Evolutionary conservation across 2,888 invertebrate genomes (phyloP), one percentile per base, ranked within the genome.

Genomic region (Meloe dianella): DNA sequence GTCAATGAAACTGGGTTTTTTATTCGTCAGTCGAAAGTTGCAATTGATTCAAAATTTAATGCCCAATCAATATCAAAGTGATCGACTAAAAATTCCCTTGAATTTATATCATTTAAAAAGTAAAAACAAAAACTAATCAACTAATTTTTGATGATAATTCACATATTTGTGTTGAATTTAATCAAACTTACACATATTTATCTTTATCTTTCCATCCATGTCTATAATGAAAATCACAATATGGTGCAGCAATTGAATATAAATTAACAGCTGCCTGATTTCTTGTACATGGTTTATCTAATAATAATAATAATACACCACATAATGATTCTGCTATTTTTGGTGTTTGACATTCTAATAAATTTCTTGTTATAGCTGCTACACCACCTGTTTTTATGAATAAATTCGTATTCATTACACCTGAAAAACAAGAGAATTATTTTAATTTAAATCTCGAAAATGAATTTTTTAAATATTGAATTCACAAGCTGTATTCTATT

Each of bases 301-400:
- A 86, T 63, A 97, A 87, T 81, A 92, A 92, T 60, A 98, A 85
- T 41, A 98, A 85, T 14, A 95, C 93, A 0, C 95, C 95, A 73
- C 97, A 91, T 1, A 97, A 85, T 4, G 96, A 93, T 83, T 98
- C 98, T 7, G 94, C 92, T 84, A 97, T 94, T 69, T 93, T 90
- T 0, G 96, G 94, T 75, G 93, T 93, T 73, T 94, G 92, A 79
- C 93, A 94, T 79, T 94, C 94, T 54, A 95, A 87, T 24, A 95
- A 87, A 80, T 94, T 95, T 69, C 94, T 89, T 0, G 94, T 90
- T 61, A 94, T 88, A 7, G 95, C 92, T 66, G 90, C 89, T 60
- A 97, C 92, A 20, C 96, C 95, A 9, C 94, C 94, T 78, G 92
- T 91, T 57, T 88, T 87, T 77, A 95, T 91, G 76, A 95, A 90